phyloP scores from a whole-genome alignment of 2,888 invertebrate genomes.

The Torymus tubicola region DNA sequence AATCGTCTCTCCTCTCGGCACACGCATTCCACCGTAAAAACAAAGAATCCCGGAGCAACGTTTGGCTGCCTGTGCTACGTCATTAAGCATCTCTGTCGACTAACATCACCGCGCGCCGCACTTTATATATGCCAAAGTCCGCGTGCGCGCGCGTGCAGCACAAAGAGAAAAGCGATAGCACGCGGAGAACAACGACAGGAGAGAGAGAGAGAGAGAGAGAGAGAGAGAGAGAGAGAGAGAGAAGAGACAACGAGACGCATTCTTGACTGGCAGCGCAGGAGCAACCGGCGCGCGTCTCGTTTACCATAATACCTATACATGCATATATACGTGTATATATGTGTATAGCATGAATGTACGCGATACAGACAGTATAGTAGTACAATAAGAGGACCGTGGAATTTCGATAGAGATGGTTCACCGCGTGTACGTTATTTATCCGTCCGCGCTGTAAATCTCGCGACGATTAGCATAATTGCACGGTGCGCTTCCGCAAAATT shows the following conservation, averaged over 20 bases:
- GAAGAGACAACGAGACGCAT: constrained; percentile 47
- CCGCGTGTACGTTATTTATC: background rate
- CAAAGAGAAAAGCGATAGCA: constrained; percentile 11
- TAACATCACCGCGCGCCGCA: background rate
- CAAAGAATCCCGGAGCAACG: too few species aligned
- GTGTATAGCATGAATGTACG: too few species aligned
- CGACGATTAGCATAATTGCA: constrained; percentile 2
- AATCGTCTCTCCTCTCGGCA: too few species aligned
- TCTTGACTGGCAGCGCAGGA: constrained; percentile 64
- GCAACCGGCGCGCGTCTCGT: constrained; percentile 66
- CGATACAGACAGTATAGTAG: too few species aligned
- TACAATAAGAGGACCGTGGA: constrained; percentile 24
- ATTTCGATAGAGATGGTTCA: constrained; percentile 9
- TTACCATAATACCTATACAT: constrained; percentile 69
- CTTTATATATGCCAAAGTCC: constrained; percentile 35
- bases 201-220: constrained; percentile 7
- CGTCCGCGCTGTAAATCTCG: background rate
- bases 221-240: constrained; percentile 25
- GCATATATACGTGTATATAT: background rate
- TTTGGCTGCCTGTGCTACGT: background rate
- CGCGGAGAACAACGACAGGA: constrained; percentile 5
- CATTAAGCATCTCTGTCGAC: constrained; percentile 21
- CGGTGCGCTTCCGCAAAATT: background rate
- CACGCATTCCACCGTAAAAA: too few species aligned
- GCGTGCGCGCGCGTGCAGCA: background rate